These are phyloP conservation scores for Apodemus agrarius DNA, from an alignment of 2,797 vertebrate genomes.

Conservation along the genomic window DNA sequence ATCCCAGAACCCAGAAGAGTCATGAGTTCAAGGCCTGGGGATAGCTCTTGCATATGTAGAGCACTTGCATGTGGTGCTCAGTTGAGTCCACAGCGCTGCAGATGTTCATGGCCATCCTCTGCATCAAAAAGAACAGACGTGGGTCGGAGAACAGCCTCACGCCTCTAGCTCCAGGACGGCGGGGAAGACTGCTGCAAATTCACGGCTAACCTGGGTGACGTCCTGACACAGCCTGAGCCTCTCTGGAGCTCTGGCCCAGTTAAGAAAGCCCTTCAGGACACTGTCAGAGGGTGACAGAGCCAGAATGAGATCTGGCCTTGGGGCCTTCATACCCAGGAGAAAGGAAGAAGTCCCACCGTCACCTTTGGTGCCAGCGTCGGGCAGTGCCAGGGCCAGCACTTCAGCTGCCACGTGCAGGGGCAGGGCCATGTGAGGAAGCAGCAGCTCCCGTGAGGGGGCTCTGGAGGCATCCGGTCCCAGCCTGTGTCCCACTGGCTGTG, in stretches of 20 bases:
- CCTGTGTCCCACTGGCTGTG: too few species aligned
- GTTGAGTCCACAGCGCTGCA: background rate
- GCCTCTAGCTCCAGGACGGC: background rate
- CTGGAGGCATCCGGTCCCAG: too few species aligned
- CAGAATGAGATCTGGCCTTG: too few species aligned
- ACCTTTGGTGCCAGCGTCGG: too few species aligned
- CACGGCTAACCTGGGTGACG: background rate
- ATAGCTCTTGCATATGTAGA: background rate
- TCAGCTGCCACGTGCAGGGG: too few species aligned
- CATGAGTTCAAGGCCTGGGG: background rate
- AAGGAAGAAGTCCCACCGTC: too few species aligned
- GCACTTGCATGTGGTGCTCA: background rate
- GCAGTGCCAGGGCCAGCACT: too few species aligned
- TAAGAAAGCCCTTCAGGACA: background rate
- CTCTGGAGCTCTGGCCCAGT: background rate
- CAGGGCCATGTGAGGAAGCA: background rate
- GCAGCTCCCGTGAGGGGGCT: background rate
- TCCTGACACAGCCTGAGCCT: background rate
- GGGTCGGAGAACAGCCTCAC: background rate
- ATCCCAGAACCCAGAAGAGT: background rate
- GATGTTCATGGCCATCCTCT: background rate
- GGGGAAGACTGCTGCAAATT: background rate
- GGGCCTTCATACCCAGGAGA: too few species aligned
- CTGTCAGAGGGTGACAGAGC: too few species aligned
- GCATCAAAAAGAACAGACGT: background rate